phyloP scores from a whole-genome alignment of 1,140 invertebrate genomes.

The Papilio glaucus region DNA sequence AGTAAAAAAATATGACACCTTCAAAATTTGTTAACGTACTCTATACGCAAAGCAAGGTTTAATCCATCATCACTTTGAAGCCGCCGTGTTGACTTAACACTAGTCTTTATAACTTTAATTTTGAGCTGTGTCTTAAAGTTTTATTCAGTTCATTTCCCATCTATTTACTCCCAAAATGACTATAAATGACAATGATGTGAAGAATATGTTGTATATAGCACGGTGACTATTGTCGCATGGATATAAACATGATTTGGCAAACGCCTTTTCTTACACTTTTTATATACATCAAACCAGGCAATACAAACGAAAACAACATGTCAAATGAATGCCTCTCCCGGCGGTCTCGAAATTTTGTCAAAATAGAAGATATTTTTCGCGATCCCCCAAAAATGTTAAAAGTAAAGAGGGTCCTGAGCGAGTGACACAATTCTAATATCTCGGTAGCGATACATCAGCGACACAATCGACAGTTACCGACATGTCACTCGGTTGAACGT shows the following conservation, averaged over 20 bases:
- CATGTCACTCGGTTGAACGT: constrained; percentile 9
- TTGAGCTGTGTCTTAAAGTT: not conserved
- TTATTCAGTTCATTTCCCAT: not conserved
- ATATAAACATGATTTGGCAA: not conserved
- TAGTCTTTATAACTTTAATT: too few relatives aligned
- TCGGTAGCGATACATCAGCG: constrained; percentile 25
- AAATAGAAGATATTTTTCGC: constrained; percentile 27
- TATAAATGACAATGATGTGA: not conserved
- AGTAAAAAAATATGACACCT: too few relatives aligned
- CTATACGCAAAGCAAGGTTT: too few relatives aligned
- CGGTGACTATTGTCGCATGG: not conserved
- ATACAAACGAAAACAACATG: constrained; percentile 31
- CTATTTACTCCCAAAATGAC: not conserved
- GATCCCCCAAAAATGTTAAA: constrained; percentile 14
- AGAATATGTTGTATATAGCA: not conserved
- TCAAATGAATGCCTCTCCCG: not conserved
- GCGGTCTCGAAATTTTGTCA: not conserved
- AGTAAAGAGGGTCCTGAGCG: constrained; percentile 26
- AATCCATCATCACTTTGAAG: too few relatives aligned
- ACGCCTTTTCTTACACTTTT: too few relatives aligned
- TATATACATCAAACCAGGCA: not conserved
- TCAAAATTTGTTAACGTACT: too few relatives aligned
- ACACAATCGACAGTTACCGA: constrained; percentile 34
- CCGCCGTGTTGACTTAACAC: too few relatives aligned
- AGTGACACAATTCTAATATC: constrained; percentile 33